phyloP scores from a whole-genome alignment of 2,888 invertebrate species.

The Pheosia gnoma region DNA sequence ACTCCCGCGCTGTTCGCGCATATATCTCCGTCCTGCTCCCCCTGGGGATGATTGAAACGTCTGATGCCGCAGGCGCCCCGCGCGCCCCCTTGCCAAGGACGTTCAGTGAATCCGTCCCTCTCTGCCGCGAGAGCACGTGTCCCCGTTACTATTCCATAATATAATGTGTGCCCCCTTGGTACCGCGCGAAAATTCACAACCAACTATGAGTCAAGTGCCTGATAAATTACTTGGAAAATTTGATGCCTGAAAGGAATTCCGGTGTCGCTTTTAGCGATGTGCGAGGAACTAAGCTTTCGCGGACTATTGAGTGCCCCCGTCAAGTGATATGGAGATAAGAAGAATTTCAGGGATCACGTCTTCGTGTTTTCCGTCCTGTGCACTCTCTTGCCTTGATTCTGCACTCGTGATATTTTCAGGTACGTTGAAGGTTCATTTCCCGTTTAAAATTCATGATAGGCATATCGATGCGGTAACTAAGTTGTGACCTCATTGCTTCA shows the following conservation, averaged over 20 bases:
- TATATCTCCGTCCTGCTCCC: conserved; percentile 63
- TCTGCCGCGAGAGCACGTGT: conserved; percentile 84
- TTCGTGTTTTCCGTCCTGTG: conserved; percentile 79
- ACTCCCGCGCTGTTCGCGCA: conserved; percentile 48
- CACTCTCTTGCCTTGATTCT: conserved; percentile 67
- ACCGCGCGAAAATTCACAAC: conserved; percentile 81
- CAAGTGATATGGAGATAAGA: conserved; percentile 81
- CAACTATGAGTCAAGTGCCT: conserved; percentile 83
- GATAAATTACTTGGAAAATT: conserved; percentile 76
- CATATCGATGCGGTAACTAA: conserved; percentile 29
- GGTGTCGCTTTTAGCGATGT: conserved; percentile 71
- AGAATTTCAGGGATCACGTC: conserved; percentile 66
- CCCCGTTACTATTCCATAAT: conserved; percentile 81
- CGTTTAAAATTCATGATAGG: conserved; percentile 13
- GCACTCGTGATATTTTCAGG: conserved; percentile 67
- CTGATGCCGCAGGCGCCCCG: conserved; percentile 84
- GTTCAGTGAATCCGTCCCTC: conserved; percentile 84
- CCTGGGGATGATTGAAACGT: conserved; percentile 83
- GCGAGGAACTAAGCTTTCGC: conserved; percentile 63
- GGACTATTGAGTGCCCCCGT: conserved; percentile 72
- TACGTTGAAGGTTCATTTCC: conserved; percentile 45
- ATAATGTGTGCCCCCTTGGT: conserved; percentile 81
- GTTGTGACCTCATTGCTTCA: conserved; percentile 39
- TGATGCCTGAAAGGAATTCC: conserved; percentile 76
- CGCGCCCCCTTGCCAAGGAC: conserved; percentile 82